Evolutionary conservation across 2,888 invertebrate genomes (phyloP), one percentile per base, ranked within the genome.

Genomic region (Andrena bicolor): DNA sequence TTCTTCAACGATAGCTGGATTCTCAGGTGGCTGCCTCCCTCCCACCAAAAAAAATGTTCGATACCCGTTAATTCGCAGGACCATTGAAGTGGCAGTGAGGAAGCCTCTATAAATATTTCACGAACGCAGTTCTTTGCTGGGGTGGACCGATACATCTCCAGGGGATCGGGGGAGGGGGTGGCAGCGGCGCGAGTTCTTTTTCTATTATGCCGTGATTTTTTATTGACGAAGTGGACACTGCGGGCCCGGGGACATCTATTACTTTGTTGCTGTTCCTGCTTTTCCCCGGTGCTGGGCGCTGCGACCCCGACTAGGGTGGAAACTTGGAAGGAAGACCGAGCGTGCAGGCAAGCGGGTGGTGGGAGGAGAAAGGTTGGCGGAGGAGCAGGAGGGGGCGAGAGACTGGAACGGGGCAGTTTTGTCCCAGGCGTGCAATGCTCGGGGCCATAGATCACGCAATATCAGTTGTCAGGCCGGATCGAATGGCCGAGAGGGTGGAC

Each of bases 391-490:
- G 23, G 2, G 56, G 23, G 65, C 73, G 82, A 77, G 75, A 56
- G 53, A 23, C 20, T 23, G 51, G 76, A 56, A 76, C 86, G 89
- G 90, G 92, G 90, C 93, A 93, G 91, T 93, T 92, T 90, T 91
- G 92, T 94, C 93, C 93, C 93, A 92, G 90, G 93, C 90, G 93
- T 92, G 91, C 93, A 93, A 93, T 93, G 93, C 92, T 91, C 90
- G 87, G 89, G 90, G 92, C 92, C 92, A 93, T 93, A 93, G 93
- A 93, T 93, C 93, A 93, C 92, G 93, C 93, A 93, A 93, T 93
- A 93, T 93, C 93, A 93, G 92, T 92, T 92, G 92, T 92, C 92
- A 92, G 90, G 86, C 84, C 90, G 90, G 90, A 91, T 90, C 90
- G 90, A 86, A 86, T 85, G 85, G 83, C 82, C 87, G 83, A 76